Conservation (phyloP, 2,113 vertebrate genomes). For the Antigone vipio region DNA sequence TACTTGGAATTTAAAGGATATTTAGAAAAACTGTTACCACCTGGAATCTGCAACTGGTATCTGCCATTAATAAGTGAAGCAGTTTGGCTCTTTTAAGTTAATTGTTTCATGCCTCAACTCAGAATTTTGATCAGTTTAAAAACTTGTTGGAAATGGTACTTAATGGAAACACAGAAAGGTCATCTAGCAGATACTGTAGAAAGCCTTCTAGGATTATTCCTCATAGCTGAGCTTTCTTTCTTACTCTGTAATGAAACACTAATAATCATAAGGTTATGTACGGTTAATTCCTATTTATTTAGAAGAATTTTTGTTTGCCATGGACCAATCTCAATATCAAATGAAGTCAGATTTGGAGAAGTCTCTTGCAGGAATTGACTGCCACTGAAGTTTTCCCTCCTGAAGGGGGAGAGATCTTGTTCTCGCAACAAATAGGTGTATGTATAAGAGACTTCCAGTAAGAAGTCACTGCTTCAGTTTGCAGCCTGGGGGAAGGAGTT, state of each 20-base stretch:
- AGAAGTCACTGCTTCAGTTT: not conserved
- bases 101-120: not conserved
- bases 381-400: not conserved
- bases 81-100: not conserved
- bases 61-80: not conserved
- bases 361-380: not conserved
- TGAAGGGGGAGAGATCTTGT: not conserved
- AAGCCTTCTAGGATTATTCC: not conserved
- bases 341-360: not conserved
- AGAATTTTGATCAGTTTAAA: not conserved
- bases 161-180: not conserved
- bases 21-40: not conserved
- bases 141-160: not conserved
- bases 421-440: not conserved
- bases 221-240: not conserved
- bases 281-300: not conserved
- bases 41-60: not conserved
- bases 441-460: not conserved
- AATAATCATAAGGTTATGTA: not conserved
- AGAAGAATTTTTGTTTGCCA: not conserved
- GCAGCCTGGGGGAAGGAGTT: not conserved
- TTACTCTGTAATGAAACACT: not conserved
- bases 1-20: not conserved
- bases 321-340: not conserved
- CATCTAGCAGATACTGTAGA: not conserved